Evolutionary conservation across 2,888 invertebrate genomes (phyloP), one percentile per base, ranked within the genome.

Genomic region (Zelleria hepariella): DNA sequence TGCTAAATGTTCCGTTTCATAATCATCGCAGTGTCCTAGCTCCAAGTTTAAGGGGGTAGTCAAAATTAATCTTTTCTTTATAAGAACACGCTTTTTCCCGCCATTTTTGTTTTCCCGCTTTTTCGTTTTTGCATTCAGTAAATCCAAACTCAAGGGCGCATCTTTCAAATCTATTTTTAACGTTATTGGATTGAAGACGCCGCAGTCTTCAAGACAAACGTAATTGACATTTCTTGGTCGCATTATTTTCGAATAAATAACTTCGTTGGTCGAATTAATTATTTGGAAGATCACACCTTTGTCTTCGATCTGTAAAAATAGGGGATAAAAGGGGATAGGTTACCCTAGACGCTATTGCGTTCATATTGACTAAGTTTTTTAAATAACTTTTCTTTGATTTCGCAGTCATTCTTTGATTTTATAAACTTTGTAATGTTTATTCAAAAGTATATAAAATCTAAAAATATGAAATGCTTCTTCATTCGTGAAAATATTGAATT

Each of bases 231-330:
- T 68, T 10, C 66, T 69, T 1, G 60, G 62, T 67, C 70, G 76
- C 85, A 85, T 83, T 4, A 84, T 65, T 70, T 73, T 71, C n/a
- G 84, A 83, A 54, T 78, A 83, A 20, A 80, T 71, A 0, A 84
- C 70, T 18, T 73, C 63, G 53, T 78, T 75, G 5, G 70, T 69
- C 0, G 71, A 63, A 59, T 82, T 80, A 15, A 80, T 66, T 59
- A 84, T 71, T 63, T 70, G 67, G 58, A 82, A 84, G 49, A 72
- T 49, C 2, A 83, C 68, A 2, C 67, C 62, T 20, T 73, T 64
- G 20, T 67, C 64, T n/a, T 67, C 63, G 10, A 82, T 71, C 84
- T 84, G 74, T 2, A 75, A 78, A 15, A 7, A 58, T n/a, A n/a
- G n/a, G n/a, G n/a, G n/a, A n/a, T n/a, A n/a, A n/a, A n/a, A n/a